Conservation (phyloP, 2,113 vertebrate genomes). For the Mugil cephalus region DNA sequence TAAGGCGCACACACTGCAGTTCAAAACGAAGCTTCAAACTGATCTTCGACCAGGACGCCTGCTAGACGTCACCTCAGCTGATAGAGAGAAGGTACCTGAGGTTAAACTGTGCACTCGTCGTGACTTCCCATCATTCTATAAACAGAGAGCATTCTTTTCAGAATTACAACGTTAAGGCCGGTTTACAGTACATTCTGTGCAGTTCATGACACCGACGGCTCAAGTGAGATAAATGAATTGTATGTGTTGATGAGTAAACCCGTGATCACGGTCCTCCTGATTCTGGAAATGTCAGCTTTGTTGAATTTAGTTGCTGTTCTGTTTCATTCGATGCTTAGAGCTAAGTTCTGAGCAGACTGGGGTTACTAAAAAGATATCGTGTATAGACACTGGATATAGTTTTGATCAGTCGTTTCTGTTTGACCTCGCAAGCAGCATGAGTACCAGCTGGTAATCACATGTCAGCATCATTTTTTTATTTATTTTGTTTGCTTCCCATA, state of each 20-base stretch:
- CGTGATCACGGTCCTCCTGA: neutral
- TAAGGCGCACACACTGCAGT: too few relatives aligned
- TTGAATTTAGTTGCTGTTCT: neutral
- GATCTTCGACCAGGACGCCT: too few relatives aligned
- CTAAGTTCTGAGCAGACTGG: neutral
- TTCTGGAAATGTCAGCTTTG: neutral
- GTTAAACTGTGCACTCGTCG: slow-evolving; percentile 6
- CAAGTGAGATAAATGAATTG: neutral
- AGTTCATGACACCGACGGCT: neutral
- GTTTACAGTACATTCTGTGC: neutral
- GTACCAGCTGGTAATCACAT: neutral
- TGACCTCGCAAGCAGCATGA: neutral
- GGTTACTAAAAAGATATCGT: neutral
- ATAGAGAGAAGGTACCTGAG: neutral
- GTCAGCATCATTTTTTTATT: neutral
- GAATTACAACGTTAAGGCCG: neutral
- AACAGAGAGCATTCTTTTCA: neutral
- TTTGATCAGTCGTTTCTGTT: neutral
- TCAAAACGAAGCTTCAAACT: too few relatives aligned
- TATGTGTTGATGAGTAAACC: neutral
- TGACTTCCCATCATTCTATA: slow-evolving; percentile 13
- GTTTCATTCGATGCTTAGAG: neutral
- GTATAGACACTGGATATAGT: too few relatives aligned
- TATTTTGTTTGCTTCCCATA: neutral
- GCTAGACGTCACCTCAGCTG: too few relatives aligned